phyloP scores from a whole-genome alignment of 2,888 invertebrate genomes.

The Gerosis bhagava region DNA sequence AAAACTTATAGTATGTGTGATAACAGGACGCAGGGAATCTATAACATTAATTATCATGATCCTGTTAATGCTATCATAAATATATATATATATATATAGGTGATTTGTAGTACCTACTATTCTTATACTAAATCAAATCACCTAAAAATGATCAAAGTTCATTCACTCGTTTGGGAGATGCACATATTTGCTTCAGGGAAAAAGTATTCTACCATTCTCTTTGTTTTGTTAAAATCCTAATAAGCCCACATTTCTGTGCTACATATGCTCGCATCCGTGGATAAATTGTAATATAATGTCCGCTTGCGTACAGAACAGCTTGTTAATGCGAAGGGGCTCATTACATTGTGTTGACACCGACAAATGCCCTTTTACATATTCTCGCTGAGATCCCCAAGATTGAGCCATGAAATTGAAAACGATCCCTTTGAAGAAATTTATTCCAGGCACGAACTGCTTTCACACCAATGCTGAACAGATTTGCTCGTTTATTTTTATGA shows the following conservation, averaged over 20 bases:
- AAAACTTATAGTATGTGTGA: too few relatives aligned
- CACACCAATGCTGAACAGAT: constrained; percentile 74
- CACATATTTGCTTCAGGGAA: too few relatives aligned
- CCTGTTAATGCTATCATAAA: too few relatives aligned
- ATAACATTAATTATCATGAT: too few relatives aligned
- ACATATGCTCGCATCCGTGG: not conserved
- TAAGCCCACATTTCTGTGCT: too few relatives aligned
- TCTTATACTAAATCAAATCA: too few relatives aligned
- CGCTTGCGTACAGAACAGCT: constrained; percentile 37
- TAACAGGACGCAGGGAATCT: too few relatives aligned
- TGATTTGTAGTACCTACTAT: too few relatives aligned
- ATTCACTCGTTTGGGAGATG: too few relatives aligned
- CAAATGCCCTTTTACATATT: constrained; percentile 81
- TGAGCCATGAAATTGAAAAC: constrained; percentile 82
- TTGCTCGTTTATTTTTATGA: constrained; percentile 80
- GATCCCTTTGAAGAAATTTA: constrained; percentile 81
- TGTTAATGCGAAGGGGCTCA: constrained; percentile 73
- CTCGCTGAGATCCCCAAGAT: constrained; percentile 78
- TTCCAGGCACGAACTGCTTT: constrained; percentile 78
- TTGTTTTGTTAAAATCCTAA: too few relatives aligned
- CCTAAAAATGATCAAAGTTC: too few relatives aligned
- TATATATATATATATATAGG: too few relatives aligned
- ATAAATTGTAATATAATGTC: constrained; percentile 2
- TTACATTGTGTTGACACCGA: constrained; percentile 79
- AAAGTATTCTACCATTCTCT: not conserved